A percentile compares a stretch with the other conserved stretches of the same genome.
phyloP scores from a whole-genome alignment of 2,797 vertebrate genomes.

The Arctocebus calabarensis region DNA sequence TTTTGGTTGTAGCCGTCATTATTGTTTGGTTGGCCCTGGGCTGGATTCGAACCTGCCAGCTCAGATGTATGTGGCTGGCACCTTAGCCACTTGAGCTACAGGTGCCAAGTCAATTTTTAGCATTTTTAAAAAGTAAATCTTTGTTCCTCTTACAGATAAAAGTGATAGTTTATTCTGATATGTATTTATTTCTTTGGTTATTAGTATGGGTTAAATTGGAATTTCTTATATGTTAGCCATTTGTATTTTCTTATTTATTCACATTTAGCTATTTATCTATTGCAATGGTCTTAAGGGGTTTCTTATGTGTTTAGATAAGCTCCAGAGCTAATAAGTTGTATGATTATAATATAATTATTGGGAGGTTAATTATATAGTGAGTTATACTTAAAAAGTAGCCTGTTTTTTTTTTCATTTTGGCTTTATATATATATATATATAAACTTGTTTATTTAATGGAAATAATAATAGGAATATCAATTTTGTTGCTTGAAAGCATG shows the following conservation, averaged over 20 bases:
- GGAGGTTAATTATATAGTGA: not conserved
- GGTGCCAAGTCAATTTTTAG: too few species aligned
- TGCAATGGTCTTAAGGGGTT: not conserved
- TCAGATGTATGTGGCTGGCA: too few species aligned
- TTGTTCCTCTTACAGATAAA: not conserved
- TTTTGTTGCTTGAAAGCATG: not conserved
- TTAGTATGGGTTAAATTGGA: not conserved
- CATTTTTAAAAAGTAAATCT: not conserved
- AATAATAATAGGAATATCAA: not conserved
- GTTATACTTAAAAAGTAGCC: not conserved
- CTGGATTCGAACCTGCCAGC: too few species aligned
- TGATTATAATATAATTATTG: not conserved
- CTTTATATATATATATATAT: not conserved
- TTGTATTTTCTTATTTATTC: conserved; percentile 19
- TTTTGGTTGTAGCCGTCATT: too few species aligned
- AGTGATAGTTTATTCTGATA: not conserved
- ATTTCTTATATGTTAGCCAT: not conserved
- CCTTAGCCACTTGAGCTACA: too few species aligned
- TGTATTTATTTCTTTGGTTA: conserved; percentile 15
- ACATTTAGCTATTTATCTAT: not conserved
- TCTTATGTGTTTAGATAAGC: not conserved
- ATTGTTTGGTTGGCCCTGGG: too few species aligned
- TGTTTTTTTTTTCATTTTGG: not conserved
- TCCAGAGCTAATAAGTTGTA: not conserved
- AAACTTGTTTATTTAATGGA: not conserved